Conservation (phyloP, 2,797 vertebrate species). For the Prionace glauca region DNA sequence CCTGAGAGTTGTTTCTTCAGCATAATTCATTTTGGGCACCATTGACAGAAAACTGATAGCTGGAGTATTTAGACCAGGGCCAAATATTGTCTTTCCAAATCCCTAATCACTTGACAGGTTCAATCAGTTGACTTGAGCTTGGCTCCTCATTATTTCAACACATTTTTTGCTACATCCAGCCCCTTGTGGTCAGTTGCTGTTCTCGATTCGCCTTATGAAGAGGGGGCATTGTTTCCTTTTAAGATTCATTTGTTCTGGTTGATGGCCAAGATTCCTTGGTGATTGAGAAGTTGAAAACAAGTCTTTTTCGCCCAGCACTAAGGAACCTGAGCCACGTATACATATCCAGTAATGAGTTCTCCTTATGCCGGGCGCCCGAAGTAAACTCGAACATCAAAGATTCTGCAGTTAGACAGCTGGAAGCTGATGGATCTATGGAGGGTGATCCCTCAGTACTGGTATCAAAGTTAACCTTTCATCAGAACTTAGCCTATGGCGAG, state of each 20-base stretch:
- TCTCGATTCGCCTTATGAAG: neutral
- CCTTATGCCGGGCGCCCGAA: neutral
- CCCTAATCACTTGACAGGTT: neutral
- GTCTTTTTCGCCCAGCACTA: neutral
- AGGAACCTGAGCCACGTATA: neutral
- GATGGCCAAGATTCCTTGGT: neutral
- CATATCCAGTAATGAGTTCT: neutral
- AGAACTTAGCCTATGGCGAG: neutral
- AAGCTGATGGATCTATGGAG: neutral
- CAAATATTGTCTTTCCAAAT: neutral
- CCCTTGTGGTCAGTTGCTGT: neutral
- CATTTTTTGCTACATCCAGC: neutral
- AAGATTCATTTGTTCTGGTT: neutral
- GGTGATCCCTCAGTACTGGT: neutral
- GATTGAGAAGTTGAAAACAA: neutral
- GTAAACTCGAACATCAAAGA: neutral
- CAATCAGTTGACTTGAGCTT: neutral
- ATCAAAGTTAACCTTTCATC: neutral
- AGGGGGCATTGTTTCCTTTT: neutral
- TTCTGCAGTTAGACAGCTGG: neutral
- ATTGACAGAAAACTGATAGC: neutral
- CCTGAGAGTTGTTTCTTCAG: neutral
- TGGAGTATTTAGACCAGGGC: neutral
- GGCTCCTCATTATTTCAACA: neutral
- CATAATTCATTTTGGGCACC: neutral